Conservation (phyloP, 2,797 vertebrate species). For the Tapirus indicus region DNA sequence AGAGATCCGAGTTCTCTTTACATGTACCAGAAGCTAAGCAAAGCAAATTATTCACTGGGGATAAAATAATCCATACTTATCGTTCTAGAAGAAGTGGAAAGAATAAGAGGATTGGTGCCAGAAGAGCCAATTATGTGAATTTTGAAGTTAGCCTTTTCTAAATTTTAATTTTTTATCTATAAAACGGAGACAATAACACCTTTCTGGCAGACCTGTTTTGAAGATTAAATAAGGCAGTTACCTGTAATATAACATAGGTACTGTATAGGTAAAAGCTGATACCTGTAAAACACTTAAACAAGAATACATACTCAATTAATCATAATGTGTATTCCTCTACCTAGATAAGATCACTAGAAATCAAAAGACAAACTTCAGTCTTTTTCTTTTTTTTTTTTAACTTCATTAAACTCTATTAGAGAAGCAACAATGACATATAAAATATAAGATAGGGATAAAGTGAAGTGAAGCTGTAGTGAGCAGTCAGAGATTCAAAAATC, state of each 20-base stretch:
- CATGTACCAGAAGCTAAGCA: not conserved
- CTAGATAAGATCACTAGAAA: not conserved
- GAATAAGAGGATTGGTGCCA: not conserved
- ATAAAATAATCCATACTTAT: constrained; percentile 31
- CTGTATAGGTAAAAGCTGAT: not conserved
- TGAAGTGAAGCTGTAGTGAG: not conserved
- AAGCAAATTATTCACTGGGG: constrained; percentile 50
- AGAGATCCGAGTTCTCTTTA: not conserved
- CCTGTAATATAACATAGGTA: not conserved
- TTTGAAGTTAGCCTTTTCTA: constrained; percentile 39
- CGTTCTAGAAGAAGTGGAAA: not conserved
- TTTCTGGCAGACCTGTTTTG: not conserved
- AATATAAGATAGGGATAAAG: not conserved
- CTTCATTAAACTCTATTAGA: not conserved
- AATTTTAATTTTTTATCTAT: not conserved
- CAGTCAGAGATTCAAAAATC: not conserved
- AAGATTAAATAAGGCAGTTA: constrained; percentile 14
- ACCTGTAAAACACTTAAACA: constrained; percentile 12
- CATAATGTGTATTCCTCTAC: not conserved
- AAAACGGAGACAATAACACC: not conserved
- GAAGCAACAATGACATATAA: not conserved
- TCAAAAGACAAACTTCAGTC: constrained; percentile 48
- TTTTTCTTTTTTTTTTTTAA: not conserved
- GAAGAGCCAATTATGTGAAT: not conserved
- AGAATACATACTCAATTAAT: not conserved